Percentiles rank a stretch among this genome's conserved stretches.
phyloP scores from a whole-genome alignment of 2,888 invertebrate genomes.

The Cybosia mesomella region DNA sequence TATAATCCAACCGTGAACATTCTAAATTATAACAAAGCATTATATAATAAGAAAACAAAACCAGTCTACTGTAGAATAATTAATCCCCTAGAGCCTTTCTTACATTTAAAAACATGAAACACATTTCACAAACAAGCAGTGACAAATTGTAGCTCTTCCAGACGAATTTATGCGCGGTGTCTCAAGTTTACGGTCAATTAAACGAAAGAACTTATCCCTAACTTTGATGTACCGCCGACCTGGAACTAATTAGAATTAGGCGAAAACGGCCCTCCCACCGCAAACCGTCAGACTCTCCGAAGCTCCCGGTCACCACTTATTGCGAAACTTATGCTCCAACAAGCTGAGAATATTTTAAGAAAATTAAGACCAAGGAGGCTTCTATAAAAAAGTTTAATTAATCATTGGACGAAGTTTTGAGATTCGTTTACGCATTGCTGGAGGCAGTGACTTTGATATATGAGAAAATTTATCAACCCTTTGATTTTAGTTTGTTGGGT shows the following conservation, averaged over 20 bases:
- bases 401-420: conserved; percentile 37
- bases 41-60: neutral
- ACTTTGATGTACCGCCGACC: conserved; percentile 78
- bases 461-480: conserved; percentile 25
- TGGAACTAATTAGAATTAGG: conserved; percentile 81
- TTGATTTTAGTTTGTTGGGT: conserved; percentile 29
- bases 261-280: conserved; percentile 64
- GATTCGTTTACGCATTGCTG: conserved; percentile 36
- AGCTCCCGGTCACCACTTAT: conserved; percentile 52
- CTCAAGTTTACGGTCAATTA: conserved; percentile 78
- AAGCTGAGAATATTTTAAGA: conserved; percentile 53
- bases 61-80: conserved; percentile 1
- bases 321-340: conserved; percentile 57
- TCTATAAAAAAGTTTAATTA: conserved; percentile 49
- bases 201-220: conserved; percentile 75
- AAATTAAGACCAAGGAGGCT: conserved; percentile 36
- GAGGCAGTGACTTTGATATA: conserved; percentile 45
- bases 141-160: conserved; percentile 56
- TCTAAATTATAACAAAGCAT: neutral
- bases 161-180: conserved; percentile 61
- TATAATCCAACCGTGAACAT: neutral
- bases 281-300: conserved; percentile 46
- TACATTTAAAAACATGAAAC: conserved; percentile 30
- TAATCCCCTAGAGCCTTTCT: conserved; percentile 1
- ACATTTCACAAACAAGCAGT: conserved; percentile 27